phyloP scores from a whole-genome alignment of 2,797 vertebrate genomes.

The Ctenosaura bakeri region DNA sequence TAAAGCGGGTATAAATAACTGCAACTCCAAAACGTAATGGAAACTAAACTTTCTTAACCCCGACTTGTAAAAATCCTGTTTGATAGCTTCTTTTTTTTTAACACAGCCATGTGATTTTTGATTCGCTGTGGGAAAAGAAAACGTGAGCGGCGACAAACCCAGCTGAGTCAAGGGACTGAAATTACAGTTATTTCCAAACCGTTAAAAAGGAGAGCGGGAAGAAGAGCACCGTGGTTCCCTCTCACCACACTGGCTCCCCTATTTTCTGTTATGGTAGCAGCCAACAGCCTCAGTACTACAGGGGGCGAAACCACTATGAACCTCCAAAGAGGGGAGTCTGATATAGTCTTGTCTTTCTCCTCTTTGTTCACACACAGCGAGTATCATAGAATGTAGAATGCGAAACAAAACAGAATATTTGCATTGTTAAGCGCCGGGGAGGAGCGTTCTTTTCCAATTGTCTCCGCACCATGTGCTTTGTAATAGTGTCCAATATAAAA shows the following conservation, averaged over 20 bases:
- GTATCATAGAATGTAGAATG: background rate
- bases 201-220: background rate
- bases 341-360: background rate
- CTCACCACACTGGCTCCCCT: background rate
- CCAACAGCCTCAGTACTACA: background rate
- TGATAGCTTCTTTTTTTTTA: too few relatives aligned
- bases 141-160: background rate
- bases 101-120: background rate
- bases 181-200: background rate
- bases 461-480: background rate
- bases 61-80: background rate
- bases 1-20: background rate
- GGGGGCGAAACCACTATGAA: background rate
- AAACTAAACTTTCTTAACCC: background rate
- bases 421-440: too few relatives aligned
- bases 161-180: background rate
- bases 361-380: background rate
- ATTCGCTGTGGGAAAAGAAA: too few relatives aligned
- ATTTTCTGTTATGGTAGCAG: background rate
- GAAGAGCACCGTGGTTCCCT: too few relatives aligned
- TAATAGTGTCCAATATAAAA: background rate
- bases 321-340: background rate
- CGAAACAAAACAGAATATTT: background rate
- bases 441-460: too few relatives aligned
- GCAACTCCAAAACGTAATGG: background rate